phyloP scores from a whole-genome alignment of 2,797 vertebrate genomes.

The Vipera ursinii region DNA sequence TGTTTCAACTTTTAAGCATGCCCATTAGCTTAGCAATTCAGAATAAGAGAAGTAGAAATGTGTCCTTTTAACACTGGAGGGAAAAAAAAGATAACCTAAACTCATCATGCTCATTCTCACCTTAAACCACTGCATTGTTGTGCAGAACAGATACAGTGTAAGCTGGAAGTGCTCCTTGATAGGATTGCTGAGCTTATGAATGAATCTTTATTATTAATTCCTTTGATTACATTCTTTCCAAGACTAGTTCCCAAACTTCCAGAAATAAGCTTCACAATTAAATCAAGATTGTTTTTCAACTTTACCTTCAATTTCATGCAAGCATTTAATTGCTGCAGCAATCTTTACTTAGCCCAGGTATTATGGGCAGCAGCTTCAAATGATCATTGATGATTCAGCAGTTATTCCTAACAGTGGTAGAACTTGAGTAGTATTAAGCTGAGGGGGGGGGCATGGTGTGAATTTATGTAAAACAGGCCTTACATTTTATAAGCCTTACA shows the following conservation, averaged over 20 bases:
- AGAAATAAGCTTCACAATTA: neutral
- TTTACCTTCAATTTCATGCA: neutral
- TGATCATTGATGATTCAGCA: neutral
- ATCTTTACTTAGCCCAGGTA: neutral
- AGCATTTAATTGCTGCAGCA: neutral
- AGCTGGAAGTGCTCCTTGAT: neutral
- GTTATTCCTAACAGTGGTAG: neutral
- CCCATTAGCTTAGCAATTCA: neutral
- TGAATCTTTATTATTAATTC: neutral
- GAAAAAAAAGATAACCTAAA: neutral
- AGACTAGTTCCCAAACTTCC: neutral
- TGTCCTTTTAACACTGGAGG: neutral
- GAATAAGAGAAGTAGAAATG: neutral
- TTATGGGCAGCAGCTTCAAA: neutral
- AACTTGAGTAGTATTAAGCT: neutral
- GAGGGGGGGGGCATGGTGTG: neutral
- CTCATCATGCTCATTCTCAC: neutral
- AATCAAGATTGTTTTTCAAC: neutral
- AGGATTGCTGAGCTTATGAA: neutral
- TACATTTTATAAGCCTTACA: neutral
- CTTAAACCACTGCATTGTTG: neutral
- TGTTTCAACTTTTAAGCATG: neutral
- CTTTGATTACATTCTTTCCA: neutral
- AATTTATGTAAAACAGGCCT: neutral
- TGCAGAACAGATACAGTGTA: neutral